These are phyloP conservation scores for Zapus hudsonius DNA, from an alignment of 2,113 vertebrate species.

Conservation along the genomic window DNA sequence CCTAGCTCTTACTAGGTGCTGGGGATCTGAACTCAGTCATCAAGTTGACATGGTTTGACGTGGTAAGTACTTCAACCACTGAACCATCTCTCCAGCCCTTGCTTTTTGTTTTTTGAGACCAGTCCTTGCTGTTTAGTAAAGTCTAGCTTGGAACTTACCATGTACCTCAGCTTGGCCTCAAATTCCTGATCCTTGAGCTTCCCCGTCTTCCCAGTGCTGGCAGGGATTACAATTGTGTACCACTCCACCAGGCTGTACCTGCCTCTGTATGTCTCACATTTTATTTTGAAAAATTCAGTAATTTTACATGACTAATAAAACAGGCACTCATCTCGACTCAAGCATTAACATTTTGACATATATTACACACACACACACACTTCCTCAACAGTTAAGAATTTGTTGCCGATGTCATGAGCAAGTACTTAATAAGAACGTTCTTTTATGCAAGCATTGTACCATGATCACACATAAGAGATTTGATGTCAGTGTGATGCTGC, in stretches of 20 bases:
- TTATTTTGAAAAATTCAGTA: not conserved
- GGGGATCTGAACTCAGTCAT: not conserved
- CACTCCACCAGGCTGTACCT: not conserved
- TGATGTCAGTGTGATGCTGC: not conserved
- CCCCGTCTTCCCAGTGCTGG: too few species aligned
- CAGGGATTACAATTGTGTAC: not conserved
- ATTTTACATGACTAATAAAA: not conserved
- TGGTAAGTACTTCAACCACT: not conserved
- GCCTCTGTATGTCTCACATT: not conserved
- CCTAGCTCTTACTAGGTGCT: not conserved
- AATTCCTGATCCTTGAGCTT: too few species aligned
- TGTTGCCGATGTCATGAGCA: not conserved
- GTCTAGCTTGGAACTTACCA: too few species aligned
- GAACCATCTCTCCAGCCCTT: not conserved
- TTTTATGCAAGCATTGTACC: fast-evolving
- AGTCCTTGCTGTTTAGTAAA: too few species aligned
- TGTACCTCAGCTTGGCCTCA: too few species aligned
- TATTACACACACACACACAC: not conserved
- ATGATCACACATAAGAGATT: not conserved
- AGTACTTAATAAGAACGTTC: not conserved
- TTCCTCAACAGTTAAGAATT: not conserved
- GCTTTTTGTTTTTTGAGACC: not conserved
- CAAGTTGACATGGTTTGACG: too few species aligned
- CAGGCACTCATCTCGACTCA: not conserved
- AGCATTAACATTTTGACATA: not conserved